These are phyloP conservation scores for Cotesia chilonis DNA, from an alignment of 1,140 invertebrate species.

Conservation along the genomic window DNA sequence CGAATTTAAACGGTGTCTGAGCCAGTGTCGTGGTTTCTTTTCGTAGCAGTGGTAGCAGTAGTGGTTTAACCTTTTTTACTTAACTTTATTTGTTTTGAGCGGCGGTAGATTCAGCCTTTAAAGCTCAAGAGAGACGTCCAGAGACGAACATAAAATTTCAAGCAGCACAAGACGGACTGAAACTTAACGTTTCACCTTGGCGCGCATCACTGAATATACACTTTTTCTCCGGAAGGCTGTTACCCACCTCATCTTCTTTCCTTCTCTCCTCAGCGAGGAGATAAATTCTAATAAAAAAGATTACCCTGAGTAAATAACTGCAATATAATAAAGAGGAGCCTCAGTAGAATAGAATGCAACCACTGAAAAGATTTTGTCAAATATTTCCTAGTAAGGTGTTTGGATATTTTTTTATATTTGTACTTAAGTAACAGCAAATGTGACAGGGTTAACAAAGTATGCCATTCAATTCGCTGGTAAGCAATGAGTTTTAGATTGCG, in stretches of 20 bases:
- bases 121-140: no score
- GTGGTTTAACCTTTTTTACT: no score
- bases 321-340: constrained; percentile 14
- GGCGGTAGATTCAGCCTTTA: not conserved
- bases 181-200: constrained; percentile 6
- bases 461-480: no score
- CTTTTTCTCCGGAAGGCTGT: no score
- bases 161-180: not conserved
- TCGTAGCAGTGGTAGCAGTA: not conserved
- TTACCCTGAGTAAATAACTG: constrained; percentile 9
- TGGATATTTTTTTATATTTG: no score
- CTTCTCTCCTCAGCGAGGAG: not conserved
- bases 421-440: no score
- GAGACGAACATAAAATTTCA: constrained; percentile 8
- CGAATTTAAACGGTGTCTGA: constrained; percentile 10
- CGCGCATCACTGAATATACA: constrained; percentile 1
- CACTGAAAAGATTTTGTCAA: not conserved
- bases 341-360: not conserved
- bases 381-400: not conserved
- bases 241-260: not conserved
- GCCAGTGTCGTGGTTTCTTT: not conserved
- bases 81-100: not conserved
- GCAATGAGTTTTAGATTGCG: no score
- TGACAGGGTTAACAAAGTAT: no score
- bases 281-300: constrained; percentile 20